Percentiles rank a stretch among this genome's conserved stretches.
phyloP scores from a whole-genome alignment of 2,888 invertebrate genomes.

The Xanthorhoe designata region DNA sequence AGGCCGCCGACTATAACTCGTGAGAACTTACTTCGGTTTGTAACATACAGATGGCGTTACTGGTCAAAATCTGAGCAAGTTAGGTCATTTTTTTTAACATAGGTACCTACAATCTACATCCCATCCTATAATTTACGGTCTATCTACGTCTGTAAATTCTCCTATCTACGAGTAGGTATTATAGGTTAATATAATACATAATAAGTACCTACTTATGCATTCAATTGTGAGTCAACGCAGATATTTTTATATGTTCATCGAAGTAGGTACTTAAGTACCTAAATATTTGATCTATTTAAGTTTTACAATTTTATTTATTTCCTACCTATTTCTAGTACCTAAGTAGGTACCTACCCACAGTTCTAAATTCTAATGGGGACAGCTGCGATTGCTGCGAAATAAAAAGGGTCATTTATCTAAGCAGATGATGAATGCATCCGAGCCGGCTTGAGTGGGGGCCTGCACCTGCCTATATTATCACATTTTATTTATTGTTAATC shows the following conservation, averaged over 20 bases:
- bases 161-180: too few species aligned
- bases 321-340: too few species aligned
- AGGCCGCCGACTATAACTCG: not conserved
- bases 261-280: not conserved
- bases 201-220: too few species aligned
- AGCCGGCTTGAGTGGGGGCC: conserved; percentile 10
- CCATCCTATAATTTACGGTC: too few species aligned
- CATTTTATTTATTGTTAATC: too few species aligned
- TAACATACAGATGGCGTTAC: conserved; percentile 32
- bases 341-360: conserved; percentile 19
- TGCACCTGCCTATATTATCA: too few species aligned
- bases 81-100: too few species aligned
- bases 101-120: too few species aligned
- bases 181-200: too few species aligned
- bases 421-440: conserved; percentile 30
- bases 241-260: too few species aligned
- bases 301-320: not conserved
- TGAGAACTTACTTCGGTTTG: conserved; percentile 9
- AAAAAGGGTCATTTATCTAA: conserved; percentile 37
- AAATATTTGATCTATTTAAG: not conserved
- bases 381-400: conserved; percentile 38
- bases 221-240: too few species aligned
- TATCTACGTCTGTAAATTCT: too few species aligned
- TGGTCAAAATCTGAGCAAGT: not conserved
- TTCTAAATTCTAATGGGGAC: conserved; percentile 29